Evolutionary conservation across 2,888 invertebrate genomes (phyloP).

Genomic region (Anarsia innoxiella): DNA sequence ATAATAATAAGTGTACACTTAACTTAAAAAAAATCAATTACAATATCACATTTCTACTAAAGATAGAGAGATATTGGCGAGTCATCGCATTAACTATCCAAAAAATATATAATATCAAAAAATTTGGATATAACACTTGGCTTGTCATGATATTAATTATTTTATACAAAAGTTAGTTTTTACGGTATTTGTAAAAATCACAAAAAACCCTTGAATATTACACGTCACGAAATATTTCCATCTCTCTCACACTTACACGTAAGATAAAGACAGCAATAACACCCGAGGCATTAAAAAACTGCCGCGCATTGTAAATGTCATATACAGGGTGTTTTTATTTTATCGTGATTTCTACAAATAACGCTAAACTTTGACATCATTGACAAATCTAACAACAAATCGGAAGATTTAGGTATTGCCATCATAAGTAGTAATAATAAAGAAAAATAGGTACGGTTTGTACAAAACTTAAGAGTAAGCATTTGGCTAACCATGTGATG

Average conservation of each 20-base stretch:
- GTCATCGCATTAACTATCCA: constrained; percentile 30
- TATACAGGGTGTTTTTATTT: too few relatives aligned
- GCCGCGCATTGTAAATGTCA: too few relatives aligned
- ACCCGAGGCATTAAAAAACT: too few relatives aligned
- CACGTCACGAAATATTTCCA: constrained; percentile 14
- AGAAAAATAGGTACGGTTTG: constrained; percentile 39
- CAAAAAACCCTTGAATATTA: too few relatives aligned
- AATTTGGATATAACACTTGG: constrained; percentile 49
- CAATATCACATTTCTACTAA: constrained; percentile 77
- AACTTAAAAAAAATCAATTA: constrained; percentile 65
- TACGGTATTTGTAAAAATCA: too few relatives aligned
- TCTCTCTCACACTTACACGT: too few relatives aligned
- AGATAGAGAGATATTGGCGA: constrained; percentile 74
- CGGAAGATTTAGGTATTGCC: constrained; percentile 70
- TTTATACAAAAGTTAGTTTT: constrained; percentile 54
- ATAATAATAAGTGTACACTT: constrained; percentile 68
- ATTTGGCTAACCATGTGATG: constrained; percentile 49
- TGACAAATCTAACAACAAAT: constrained; percentile 51
- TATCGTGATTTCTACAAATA: too few relatives aligned
- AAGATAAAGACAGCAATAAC: too few relatives aligned
- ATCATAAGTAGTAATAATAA: constrained; percentile 18
- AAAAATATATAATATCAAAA: constrained; percentile 40
- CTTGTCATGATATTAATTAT: constrained; percentile 46
- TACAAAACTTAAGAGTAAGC: constrained; percentile 58
- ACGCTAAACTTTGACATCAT: too few relatives aligned